These are phyloP conservation scores for Phalloptychus januarius DNA, from an alignment of 2,797 vertebrate species.

Conservation along the genomic window DNA sequence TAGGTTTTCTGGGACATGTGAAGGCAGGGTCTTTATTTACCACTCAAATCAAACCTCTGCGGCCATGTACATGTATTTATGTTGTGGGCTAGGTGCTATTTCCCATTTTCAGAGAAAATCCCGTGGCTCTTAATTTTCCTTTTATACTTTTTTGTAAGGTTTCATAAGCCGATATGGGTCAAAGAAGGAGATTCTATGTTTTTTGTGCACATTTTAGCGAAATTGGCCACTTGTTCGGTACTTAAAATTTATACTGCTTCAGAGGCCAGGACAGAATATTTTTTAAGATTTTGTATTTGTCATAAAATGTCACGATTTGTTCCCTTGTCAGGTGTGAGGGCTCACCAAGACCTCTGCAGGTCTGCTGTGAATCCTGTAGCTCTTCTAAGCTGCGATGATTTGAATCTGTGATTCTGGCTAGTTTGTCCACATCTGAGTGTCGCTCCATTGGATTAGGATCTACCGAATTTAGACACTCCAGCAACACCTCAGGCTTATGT, in stretches of 20 bases:
- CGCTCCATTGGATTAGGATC: not conserved
- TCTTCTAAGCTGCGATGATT: not conserved
- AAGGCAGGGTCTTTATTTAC: constrained; percentile 37
- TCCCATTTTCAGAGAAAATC: not conserved
- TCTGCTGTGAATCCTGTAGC: not conserved
- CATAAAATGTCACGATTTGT: not conserved
- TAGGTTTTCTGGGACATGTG: constrained; percentile 54
- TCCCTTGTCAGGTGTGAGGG: not conserved
- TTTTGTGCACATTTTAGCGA: not conserved
- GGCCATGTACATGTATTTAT: constrained; percentile 19
- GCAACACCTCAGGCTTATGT: not conserved
- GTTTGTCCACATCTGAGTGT: not conserved
- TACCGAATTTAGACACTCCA: not conserved
- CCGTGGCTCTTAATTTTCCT: constrained; percentile 1
- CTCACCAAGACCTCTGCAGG: not conserved
- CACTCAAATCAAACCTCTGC: constrained; percentile 16
- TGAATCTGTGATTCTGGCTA: not conserved
- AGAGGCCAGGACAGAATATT: not conserved
- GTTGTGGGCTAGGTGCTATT: not conserved
- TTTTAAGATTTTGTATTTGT: not conserved
- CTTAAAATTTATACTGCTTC: not conserved
- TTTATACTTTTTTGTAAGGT: not conserved
- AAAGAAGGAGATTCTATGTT: not conserved
- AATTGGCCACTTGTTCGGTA: not conserved
- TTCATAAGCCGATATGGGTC: constrained; percentile 10